Conservation (phyloP, 92 coral and sea anemone species). For the Galaxea fascicularis region DNA sequence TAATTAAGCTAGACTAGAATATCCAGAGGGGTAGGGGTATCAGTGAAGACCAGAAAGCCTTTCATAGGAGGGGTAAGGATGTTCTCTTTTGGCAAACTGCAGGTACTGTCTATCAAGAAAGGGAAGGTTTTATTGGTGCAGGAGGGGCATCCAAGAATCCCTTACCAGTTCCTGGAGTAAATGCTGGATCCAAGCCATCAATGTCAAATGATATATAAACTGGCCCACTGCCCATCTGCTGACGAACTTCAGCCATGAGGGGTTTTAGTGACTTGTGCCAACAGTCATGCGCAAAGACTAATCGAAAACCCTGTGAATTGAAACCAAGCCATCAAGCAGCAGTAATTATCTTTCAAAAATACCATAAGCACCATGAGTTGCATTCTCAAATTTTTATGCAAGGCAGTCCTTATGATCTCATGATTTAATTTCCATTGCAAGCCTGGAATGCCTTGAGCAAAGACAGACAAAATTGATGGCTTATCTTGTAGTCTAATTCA, state of each 20-base stretch:
- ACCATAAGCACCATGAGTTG: neutral
- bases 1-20: no score
- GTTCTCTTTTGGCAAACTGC: no score
- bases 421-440: no score
- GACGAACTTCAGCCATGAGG: conserved; percentile 87
- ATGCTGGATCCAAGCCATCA: conserved; percentile 91
- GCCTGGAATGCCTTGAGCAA: no score
- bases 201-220: conserved; percentile 87
- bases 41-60: no score
- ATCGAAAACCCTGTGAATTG: conserved; percentile 74
- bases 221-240: conserved; percentile 94
- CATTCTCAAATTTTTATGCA: no score
- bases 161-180: conserved; percentile 92
- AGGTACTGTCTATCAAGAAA: no score
- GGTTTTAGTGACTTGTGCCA: conserved; percentile 90
- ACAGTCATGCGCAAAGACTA: conserved; percentile 79
- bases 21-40: no score
- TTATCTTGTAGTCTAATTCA: no score
- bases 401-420: no score
- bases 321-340: neutral
- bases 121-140: no score
- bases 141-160: neutral
- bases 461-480: neutral
- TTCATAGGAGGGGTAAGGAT: no score
- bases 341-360: neutral